Percentiles rank a stretch among this genome's conserved stretches.
phyloP scores from a whole-genome alignment of 2,113 vertebrate species.

The Chionodraco myersi region DNA sequence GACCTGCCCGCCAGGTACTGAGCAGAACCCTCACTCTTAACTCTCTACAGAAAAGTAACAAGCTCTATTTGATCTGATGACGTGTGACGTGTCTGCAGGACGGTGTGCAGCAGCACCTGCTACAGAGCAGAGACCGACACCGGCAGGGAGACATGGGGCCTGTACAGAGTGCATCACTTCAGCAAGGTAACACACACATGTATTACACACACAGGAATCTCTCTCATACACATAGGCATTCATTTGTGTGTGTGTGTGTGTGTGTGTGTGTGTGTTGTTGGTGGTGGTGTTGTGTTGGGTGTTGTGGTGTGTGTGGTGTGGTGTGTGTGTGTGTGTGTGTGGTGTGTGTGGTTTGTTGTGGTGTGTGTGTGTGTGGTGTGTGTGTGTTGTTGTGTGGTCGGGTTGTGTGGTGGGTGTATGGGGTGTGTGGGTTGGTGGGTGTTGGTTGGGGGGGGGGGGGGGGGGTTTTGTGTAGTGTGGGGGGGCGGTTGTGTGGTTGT shows the following conservation, averaged over 20 bases:
- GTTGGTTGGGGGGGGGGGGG: no score
- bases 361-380: neutral
- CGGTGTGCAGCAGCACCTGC: conserved; percentile 91
- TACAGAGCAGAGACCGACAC: conserved; percentile 93
- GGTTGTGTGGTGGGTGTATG: no score
- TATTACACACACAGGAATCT: neutral
- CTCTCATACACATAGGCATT: no score
- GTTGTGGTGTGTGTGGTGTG: neutral
- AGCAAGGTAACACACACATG: conserved; percentile 86
- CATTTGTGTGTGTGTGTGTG: neutral
- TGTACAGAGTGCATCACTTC: conserved; percentile 95
- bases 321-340: no score
- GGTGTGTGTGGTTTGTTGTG: no score
- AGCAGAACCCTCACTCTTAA: neutral
- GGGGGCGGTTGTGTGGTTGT: no score
- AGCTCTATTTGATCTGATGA: neutral
- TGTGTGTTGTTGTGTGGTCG: no score
- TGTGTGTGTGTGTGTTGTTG: neutral
- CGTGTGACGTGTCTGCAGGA: conserved; percentile 48
- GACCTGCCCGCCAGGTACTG: conserved; percentile 90
- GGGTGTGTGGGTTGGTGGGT: no score
- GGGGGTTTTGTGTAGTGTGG: no score
- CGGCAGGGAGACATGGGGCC: conserved; percentile 89
- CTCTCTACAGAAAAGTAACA: neutral
- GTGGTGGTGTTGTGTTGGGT: no score